These are phyloP conservation scores for Harpagoxenus sublaevis DNA, from an alignment of 2,888 invertebrate species.

Conservation along the genomic window DNA sequence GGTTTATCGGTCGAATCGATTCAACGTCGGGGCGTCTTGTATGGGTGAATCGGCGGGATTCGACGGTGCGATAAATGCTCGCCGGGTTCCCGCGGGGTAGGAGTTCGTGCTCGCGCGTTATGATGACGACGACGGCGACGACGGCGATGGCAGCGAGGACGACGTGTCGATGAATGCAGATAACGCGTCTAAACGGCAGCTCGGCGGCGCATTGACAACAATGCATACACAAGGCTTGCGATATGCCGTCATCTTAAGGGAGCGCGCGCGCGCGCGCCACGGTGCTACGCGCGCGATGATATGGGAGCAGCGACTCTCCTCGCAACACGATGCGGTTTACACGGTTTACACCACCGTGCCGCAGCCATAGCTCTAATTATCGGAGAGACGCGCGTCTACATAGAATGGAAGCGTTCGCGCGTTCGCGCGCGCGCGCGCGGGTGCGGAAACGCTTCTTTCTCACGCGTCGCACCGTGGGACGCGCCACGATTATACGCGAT, in stretches of 20 bases:
- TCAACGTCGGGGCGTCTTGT: background rate
- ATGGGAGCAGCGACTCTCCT: background rate
- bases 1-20: slow-evolving; percentile 51
- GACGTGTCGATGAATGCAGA: slow-evolving; percentile 53
- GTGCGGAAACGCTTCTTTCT: slow-evolving; percentile 41
- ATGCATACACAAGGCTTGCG: background rate
- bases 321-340: background rate
- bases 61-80: slow-evolving; percentile 25
- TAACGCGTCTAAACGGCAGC: slow-evolving; percentile 42
- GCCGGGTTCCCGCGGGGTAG: background rate
- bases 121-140: background rate
- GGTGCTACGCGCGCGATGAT: background rate
- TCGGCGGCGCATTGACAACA: slow-evolving; percentile 21
- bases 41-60: slow-evolving; percentile 35
- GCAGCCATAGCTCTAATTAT: slow-evolving; percentile 31
- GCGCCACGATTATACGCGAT: slow-evolving; percentile 27
- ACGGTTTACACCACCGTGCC: background rate
- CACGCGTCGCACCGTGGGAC: slow-evolving; percentile 46
- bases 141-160: background rate
- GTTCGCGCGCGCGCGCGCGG: background rate
- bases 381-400: slow-evolving; percentile 49
- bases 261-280: too few relatives aligned
- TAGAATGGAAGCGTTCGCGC: background rate
- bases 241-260: slow-evolving; percentile 28
- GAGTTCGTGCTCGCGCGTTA: slow-evolving; percentile 7